Conservation (phyloP, 2,113 vertebrate species). For the Thinocorus orbignyianus region DNA sequence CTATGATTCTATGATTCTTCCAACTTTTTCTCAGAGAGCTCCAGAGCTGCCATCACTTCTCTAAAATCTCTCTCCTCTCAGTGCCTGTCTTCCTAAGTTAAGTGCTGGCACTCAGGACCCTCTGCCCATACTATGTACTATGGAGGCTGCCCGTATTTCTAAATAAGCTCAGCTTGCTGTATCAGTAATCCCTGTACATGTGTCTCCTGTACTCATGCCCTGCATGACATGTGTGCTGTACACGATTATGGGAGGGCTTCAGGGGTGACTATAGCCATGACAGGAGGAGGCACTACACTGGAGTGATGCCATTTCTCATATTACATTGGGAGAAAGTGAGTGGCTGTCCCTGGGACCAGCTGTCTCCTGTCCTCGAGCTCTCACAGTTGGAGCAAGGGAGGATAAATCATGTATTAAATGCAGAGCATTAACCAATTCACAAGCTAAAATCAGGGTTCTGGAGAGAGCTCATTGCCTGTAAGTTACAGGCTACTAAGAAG, state of each 20-base stretch:
- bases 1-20: not conserved
- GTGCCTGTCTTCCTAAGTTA: not conserved
- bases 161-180: not conserved
- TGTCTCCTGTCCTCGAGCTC: not conserved
- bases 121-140: too few relatives aligned
- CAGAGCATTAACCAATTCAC: not conserved
- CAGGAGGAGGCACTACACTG: rapidly evolving
- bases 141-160: not conserved
- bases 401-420: not conserved
- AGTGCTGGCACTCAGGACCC: rapidly evolving
- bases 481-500: not conserved
- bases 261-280: rapidly evolving
- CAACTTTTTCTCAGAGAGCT: not conserved
- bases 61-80: not conserved
- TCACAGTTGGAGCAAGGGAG: not conserved
- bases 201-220: not conserved
- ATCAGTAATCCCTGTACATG: rapidly evolving
- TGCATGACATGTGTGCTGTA: rapidly evolving
- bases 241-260: rapidly evolving
- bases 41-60: not conserved
- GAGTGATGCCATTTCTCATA: not conserved
- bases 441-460: not conserved
- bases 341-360: not conserved
- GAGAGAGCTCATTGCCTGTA: not conserved
- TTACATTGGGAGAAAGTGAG: rapidly evolving